Evolutionary conservation across 2,888 invertebrate genomes (phyloP).

Genomic region (Eudemis profundana): DNA sequence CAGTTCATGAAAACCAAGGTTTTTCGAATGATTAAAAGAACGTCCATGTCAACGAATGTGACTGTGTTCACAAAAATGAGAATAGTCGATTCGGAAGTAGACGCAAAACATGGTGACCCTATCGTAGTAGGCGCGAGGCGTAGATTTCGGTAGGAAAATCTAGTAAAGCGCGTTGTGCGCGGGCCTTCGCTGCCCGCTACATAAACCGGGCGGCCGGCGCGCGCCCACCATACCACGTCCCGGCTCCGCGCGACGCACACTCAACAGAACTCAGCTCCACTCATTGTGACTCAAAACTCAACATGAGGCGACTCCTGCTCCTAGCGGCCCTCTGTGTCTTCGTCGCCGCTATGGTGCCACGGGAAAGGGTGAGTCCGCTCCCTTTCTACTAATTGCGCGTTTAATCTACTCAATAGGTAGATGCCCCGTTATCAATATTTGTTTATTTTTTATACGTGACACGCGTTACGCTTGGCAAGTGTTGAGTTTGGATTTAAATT

Average conservation of each 20-base stretch:
- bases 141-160: constrained; percentile 41
- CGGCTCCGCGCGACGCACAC: constrained; percentile 27
- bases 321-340: constrained; percentile 60
- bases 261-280: constrained; percentile 25
- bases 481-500: background rate
- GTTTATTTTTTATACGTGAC: constrained; percentile 34
- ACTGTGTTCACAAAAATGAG: background rate
- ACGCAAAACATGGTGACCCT: constrained; percentile 26
- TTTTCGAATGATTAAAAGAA: too few relatives aligned
- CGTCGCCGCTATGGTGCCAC: constrained; percentile 65
- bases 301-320: constrained; percentile 61
- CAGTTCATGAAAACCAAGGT: too few relatives aligned
- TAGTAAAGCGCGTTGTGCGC: constrained; percentile 16
- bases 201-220: constrained; percentile 26
- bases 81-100: too few relatives aligned
- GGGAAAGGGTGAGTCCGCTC: constrained; percentile 63
- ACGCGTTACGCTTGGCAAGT: constrained; percentile 26
- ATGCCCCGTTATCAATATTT: background rate
- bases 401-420: background rate
- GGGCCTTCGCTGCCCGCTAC: constrained; percentile 20
- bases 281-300: constrained; percentile 48
- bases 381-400: constrained; percentile 22
- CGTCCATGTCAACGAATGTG: too few relatives aligned
- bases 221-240: constrained; percentile 34
- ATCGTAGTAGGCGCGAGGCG: constrained; percentile 29